Percentiles rank a stretch among this genome's conserved stretches.
These are phyloP conservation scores for Stichopus chloronotus DNA, from an alignment of 35 echinoderm and acorn worm genomes.

Conservation along the genomic window DNA sequence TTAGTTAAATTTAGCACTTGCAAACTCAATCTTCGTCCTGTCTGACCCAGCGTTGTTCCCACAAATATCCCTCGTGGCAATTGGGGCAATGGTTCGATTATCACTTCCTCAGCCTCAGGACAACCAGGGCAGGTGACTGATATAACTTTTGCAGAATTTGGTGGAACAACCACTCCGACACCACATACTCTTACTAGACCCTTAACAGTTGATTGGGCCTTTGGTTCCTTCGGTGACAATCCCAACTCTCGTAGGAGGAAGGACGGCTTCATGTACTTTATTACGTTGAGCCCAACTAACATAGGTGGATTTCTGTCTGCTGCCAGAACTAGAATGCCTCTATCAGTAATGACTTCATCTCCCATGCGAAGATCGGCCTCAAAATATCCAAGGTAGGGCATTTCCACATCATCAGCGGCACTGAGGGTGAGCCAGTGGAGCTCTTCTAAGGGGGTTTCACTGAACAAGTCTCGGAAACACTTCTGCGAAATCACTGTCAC, in stretches of 20 bases:
- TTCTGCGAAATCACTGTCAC: conserved; percentile 13
- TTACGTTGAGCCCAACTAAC: background rate
- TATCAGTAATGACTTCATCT: background rate
- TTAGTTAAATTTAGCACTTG: conserved; percentile 4
- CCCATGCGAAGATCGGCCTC: background rate
- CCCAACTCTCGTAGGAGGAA: background rate
- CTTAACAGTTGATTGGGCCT: background rate
- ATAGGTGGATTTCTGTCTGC: background rate
- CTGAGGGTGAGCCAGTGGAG: background rate
- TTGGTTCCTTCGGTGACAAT: background rate
- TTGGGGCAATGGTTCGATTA: background rate
- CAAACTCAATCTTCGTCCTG: background rate
- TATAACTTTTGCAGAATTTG: background rate
- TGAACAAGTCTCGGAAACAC: background rate
- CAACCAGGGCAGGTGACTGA: background rate
- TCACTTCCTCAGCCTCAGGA: background rate
- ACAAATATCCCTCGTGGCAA: conserved; percentile 24
- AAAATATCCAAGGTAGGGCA: conserved; percentile 49
- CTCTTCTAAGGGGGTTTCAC: background rate
- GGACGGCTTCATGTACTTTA: background rate
- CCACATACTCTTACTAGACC: background rate
- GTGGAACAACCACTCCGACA: background rate
- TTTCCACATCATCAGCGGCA: conserved; percentile 3
- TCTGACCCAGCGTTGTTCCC: background rate
- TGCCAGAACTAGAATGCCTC: conserved; percentile 14